A percentile compares a stretch with the other conserved stretches of the same genome.
These are phyloP conservation scores for Balaeniceps rex DNA, from an alignment of 2,113 vertebrate genomes.

Conservation along the genomic window DNA sequence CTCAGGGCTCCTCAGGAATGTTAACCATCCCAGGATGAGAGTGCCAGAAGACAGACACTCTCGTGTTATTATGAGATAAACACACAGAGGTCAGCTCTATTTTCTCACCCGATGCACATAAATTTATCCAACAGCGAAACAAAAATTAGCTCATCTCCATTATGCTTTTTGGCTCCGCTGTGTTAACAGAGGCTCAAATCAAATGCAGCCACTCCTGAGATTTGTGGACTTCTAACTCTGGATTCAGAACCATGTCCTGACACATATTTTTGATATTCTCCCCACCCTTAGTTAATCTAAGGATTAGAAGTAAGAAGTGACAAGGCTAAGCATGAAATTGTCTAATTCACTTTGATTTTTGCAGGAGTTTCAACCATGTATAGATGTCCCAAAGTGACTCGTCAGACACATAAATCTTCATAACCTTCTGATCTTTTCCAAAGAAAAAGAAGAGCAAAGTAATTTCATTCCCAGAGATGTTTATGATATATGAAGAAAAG, in stretches of 20 bases:
- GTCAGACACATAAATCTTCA: not conserved
- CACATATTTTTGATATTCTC: not conserved
- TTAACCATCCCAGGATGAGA: not conserved
- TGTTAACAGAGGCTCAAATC: not conserved
- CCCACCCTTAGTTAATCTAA: not conserved
- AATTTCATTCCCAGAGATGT: not conserved
- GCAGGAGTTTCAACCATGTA: not conserved
- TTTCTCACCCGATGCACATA: not conserved
- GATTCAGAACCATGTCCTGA: not conserved
- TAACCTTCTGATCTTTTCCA: not conserved
- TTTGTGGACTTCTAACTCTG: not conserved
- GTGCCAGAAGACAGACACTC: fast-evolving
- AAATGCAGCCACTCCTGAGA: not conserved
- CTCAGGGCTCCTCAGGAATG: not conserved
- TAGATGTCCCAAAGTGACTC: not conserved
- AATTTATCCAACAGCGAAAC: not conserved
- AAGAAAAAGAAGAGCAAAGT: not conserved
- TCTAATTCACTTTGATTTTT: not conserved
- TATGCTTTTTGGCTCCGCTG: not conserved
- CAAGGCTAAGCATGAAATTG: not conserved
- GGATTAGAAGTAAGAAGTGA: not conserved
- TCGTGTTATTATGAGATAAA: not conserved
- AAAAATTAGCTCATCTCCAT: not conserved
- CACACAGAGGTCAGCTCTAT: fast-evolving
- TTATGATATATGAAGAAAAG: not conserved